phyloP scores from a whole-genome alignment of 2,888 invertebrate species.

The Hoplodrina blanda region DNA sequence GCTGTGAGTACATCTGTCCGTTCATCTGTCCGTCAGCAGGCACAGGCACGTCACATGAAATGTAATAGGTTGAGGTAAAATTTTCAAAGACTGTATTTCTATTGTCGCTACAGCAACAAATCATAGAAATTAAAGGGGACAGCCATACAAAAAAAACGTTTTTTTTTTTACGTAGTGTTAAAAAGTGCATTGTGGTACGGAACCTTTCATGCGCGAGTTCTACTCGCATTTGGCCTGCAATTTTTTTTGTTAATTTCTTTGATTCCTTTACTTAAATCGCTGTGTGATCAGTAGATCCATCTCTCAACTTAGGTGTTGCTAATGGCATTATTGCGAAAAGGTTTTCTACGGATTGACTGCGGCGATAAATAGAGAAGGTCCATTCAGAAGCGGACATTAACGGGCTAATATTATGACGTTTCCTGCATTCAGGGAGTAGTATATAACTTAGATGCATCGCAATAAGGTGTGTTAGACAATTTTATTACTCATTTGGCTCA shows the following conservation, averaged over 20 bases:
- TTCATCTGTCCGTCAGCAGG: too few relatives aligned
- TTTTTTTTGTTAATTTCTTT: slow-evolving; percentile 4
- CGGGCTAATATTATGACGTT: slow-evolving; percentile 52
- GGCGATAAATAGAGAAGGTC: slow-evolving; percentile 42
- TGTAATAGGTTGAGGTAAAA: too few relatives aligned
- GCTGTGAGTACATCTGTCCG: too few relatives aligned
- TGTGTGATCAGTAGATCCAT: slow-evolving; percentile 3
- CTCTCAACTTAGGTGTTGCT: background rate
- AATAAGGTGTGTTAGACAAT: slow-evolving; percentile 60
- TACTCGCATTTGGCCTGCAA: too few relatives aligned
- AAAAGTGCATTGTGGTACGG: too few relatives aligned
- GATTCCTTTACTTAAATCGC: background rate
- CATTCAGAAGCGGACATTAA: slow-evolving; percentile 49
- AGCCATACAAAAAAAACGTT: too few relatives aligned
- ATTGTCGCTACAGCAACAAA: too few relatives aligned
- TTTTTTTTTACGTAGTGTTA: too few relatives aligned
- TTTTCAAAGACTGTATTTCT: too few relatives aligned
- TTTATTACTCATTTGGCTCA: slow-evolving; percentile 61
- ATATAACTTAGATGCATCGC: slow-evolving; percentile 46
- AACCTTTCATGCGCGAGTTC: too few relatives aligned
- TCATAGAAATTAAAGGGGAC: too few relatives aligned
- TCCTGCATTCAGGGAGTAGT: slow-evolving; percentile 43
- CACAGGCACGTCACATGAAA: too few relatives aligned
- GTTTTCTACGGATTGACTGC: background rate
- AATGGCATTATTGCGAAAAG: slow-evolving; percentile 1